Base-by-base conservation (phyloP, 1,140 invertebrate species). In the Drosophila ambigua region DNA sequence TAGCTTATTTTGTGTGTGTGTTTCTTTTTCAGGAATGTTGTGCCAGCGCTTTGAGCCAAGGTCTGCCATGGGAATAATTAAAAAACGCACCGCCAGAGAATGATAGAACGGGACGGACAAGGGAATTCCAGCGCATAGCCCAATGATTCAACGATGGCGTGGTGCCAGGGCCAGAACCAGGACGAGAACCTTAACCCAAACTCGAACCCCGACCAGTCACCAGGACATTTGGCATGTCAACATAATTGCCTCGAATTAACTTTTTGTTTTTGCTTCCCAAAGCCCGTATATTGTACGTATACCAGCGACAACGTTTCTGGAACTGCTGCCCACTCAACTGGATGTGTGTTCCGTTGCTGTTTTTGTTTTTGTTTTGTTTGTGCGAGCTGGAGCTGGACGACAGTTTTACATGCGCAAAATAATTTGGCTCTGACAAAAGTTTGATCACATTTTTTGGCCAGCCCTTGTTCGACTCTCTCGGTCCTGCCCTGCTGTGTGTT, bases 171-270 rank as follows among this genome's bases (percentile, higher is more conserved):
- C 16, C 16, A 16, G 16, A 16, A 51, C 48, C 64, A 51, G 20
- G n/a, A 28, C 52, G 48, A 28, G 6, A n/a, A 46, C 20, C 28
- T 2, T 35, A 46, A 51, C 48, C 16, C 24, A 20, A 43, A 41
- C 60, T 24, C 35, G 45, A 28, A 23, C 39, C 41, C 13, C n/a
- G 20, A 24, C 49, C 16, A 52, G 49, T 9, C 49, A 53, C 35
- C 72, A 61, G 83, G 53, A 79, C 79, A 83, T 88, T 88, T 79
- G 76, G 76, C 83, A 79, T 88, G 83, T 88, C 83, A 83, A 83
- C 79, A 79, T 88, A 88, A 88, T 88, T 88, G 83, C 83, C 84
- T 59, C 72, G 82, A 87, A 87, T 87, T 88, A 85, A 88, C 83
- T 88, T 88, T 88, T 77, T 81, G 66, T 69, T 88, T 80, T 69